Evolutionary conservation across 2,888 invertebrate genomes (phyloP).

Genomic region (Drosophila pseudotakahashii): DNA sequence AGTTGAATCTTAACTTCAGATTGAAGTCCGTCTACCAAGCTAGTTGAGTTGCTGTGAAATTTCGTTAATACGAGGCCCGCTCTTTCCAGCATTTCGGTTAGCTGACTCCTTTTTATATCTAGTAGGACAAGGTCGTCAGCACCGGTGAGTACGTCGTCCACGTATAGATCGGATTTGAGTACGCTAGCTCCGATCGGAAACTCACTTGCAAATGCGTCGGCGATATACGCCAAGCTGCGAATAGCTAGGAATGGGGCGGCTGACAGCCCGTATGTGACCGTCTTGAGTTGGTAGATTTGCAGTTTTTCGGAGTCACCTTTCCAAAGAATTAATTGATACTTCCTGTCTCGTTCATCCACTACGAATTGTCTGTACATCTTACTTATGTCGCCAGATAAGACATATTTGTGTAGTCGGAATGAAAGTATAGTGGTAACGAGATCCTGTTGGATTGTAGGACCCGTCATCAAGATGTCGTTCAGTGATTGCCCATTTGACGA

Average conservation of each 20-base stretch:
- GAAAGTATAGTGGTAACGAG: background rate
- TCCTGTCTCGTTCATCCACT: too few species aligned
- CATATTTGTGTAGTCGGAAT: too few species aligned
- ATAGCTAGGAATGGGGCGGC: background rate
- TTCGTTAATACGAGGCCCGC: background rate
- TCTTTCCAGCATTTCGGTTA: background rate
- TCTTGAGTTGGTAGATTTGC: background rate
- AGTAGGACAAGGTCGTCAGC: background rate
- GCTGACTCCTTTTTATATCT: background rate
- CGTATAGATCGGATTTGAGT: constrained; percentile 1
- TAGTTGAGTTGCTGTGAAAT: background rate
- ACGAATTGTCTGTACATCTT: too few species aligned
- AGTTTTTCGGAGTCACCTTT: too few species aligned
- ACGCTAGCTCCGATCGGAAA: background rate
- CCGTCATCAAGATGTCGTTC: constrained; percentile 1
- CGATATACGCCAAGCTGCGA: background rate
- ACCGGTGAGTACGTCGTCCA: background rate
- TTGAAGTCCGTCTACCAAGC: background rate
- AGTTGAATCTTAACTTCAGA: background rate
- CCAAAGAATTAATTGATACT: too few species aligned
- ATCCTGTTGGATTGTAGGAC: constrained; percentile 2
- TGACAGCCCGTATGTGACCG: background rate
- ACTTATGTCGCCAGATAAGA: too few species aligned
- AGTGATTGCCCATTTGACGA: constrained; percentile 1
- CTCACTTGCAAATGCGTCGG: background rate